Evolutionary conservation across 1,140 invertebrate species (phyloP), one percentile per base, ranked within the genome.

Genomic region (Mactra quadrangularis): DNA sequence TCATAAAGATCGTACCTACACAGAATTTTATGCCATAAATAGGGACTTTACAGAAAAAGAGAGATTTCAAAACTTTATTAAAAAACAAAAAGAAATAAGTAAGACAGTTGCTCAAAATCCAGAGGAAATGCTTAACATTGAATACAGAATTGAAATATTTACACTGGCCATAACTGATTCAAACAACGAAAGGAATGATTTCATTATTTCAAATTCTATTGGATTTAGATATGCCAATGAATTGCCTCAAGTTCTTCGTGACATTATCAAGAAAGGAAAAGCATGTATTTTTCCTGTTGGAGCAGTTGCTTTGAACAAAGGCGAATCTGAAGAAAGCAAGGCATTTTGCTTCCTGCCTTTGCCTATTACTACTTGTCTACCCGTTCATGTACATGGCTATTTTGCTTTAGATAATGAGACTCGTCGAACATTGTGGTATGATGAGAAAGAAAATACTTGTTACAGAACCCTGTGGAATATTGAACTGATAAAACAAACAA

Each of bases 351-450:
- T 90, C 77, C 83, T 92, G 17, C 92, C 92, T 19, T 79, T 92
- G 2, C 90, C 92, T 27, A 68, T 89, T 11, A 55, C 83, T 31
- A 90, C 90, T 15, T 85, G 86, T 19, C 62, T 92, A 15, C 91
- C 91, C 22, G 82, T 91, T 27, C 87, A 92, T 59, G 85, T 92
- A n/a, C 91, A 92, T 87, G 92, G 90, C 0, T 87, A 91, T 74
- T 92, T 92, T 88, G 89, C 89, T 35, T 64, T 92, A 13, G 91
- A 91, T 66, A 86, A 90, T 70, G 91, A 91, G 82, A 82, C 89
- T 15, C 84, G 91, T 68, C 81, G 90, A 55, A 86, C 82, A 59
- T 52, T 92, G 13, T 92, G 91, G 90, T 60, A 86, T 9, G 76
- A 60, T 22, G 82, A 87, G 33, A 60, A 76, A 15, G 59, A 41